Evolutionary conservation across 2,888 invertebrate species (phyloP).

Genomic region (Pegoplata infirma): DNA sequence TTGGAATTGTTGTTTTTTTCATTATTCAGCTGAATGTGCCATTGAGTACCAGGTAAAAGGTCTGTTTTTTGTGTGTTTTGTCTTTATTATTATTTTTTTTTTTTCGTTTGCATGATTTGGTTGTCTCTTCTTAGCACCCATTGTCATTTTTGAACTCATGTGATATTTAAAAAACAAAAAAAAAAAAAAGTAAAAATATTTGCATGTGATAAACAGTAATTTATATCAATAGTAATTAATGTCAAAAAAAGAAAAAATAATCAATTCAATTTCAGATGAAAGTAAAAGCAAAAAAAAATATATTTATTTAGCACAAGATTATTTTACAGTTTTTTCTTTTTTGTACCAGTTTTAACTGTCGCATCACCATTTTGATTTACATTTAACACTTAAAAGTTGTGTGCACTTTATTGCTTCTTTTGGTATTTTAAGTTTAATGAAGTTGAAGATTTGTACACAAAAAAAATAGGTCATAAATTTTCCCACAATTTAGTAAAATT

Average conservation of each 20-base stretch:
- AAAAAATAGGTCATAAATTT: no score
- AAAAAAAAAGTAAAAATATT: no score
- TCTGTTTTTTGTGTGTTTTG: constrained; percentile 15
- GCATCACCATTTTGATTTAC: no score
- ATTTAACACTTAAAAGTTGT: no score
- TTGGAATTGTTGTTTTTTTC: no score
- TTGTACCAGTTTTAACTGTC: no score
- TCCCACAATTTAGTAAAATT: no score
- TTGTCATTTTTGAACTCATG: constrained; percentile 28
- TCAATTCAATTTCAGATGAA: constrained; percentile 25
- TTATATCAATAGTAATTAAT: constrained; percentile 5
- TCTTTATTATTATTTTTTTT: not conserved
- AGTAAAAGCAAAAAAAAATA: constrained; percentile 23
- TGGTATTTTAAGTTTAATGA: no score
- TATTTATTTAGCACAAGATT: no score
- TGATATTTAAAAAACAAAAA: constrained; percentile 33
- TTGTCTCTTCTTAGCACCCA: constrained; percentile 4
- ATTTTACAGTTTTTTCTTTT: no score
- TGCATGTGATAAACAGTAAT: constrained; percentile 22
- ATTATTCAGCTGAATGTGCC: constrained; percentile 36
- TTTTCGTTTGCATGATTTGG: constrained; percentile 6
- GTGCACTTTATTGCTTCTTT: no score
- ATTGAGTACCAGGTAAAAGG: constrained; percentile 54
- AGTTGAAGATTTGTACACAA: no score
- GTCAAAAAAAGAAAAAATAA: constrained; percentile 7